Percentiles rank a stretch among this genome's conserved stretches.
These are phyloP conservation scores for Ceratina calcarata DNA, from an alignment of 1,140 invertebrate species.

Conservation along the genomic window DNA sequence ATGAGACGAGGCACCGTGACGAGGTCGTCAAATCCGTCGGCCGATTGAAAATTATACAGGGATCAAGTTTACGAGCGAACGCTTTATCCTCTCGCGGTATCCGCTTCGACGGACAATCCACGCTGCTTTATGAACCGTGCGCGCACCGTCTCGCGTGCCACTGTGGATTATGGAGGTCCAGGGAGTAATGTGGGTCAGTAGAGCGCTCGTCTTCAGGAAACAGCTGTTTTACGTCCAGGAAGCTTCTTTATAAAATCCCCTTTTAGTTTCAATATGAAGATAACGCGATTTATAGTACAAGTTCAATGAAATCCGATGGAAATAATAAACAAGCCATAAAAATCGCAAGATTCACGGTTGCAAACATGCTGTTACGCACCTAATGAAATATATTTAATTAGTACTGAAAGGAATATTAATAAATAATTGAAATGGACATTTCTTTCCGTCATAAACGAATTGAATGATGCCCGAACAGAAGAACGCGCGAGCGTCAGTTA, in stretches of 20 bases:
- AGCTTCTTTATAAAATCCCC: too few relatives aligned
- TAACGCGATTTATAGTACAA: too few relatives aligned
- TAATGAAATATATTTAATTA: too few relatives aligned
- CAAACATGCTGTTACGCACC: too few relatives aligned
- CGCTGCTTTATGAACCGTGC: slow-evolving; percentile 44
- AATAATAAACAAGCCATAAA: too few relatives aligned
- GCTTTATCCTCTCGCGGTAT: slow-evolving; percentile 66
- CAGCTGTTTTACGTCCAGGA: background rate
- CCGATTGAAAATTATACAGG: slow-evolving; percentile 82
- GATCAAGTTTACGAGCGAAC: slow-evolving; percentile 79
- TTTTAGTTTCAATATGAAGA: too few relatives aligned
- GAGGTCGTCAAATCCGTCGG: slow-evolving; percentile 79
- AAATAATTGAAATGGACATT: too few relatives aligned
- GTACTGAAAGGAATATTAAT: too few relatives aligned
- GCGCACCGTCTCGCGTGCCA: background rate
- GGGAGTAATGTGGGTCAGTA: background rate
- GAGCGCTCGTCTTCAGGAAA: background rate
- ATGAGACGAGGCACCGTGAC: slow-evolving; percentile 68
- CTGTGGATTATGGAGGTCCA: background rate
- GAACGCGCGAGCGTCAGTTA: too few relatives aligned
- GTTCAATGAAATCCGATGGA: too few relatives aligned
- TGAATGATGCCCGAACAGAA: background rate
- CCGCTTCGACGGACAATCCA: slow-evolving; percentile 23
- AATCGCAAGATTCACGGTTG: too few relatives aligned
- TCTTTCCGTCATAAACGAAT: background rate